Base-by-base conservation (phyloP, 2,888 invertebrate species). In the Dynastes hyllus region DNA sequence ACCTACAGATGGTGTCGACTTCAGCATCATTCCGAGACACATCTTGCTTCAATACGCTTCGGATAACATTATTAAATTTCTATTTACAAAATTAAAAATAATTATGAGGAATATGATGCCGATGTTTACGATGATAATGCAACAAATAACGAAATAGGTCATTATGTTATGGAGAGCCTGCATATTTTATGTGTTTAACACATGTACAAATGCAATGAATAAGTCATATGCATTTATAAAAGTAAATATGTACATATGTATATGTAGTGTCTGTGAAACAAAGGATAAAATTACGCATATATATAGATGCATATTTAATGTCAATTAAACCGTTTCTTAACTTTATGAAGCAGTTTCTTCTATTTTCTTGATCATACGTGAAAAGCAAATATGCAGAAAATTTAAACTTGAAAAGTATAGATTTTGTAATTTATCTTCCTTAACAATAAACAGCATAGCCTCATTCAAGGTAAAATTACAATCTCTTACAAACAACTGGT, bases 61-160 rank as follows among this genome's bases (percentile, higher is more conserved):
- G 55, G n/a, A 6, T 55, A 22, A 11, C 55, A 55, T n/a, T 22
- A 16, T 22, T n/a, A 16, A 16, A 16, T 58, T 58, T 16, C 5
- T 22, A 58, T 58, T 8, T 58, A n/a, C 4, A 8, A 55, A 8
- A 22, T 16, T 58, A 58, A 32, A 63, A 63, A 63, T 29, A 32
- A 63, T 2, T 27, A 13, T 11, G 29, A 13, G 63, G 3, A 63
- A 29, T 63, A 29, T 63, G 11, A 13, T 29, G 63, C 63, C 29
- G 27, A 32, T 63, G 32, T 32, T 32, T 29, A 63, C 32, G 63
- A 63, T 29, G 27, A 63, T 29, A 32, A 63, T 32, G 32, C 32
- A 63, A 63, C 32, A 63, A 63, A 29, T 63, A 63, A 29, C 63
- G 32, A 63, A 63, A 29, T 63, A 63, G 63, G 63, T 63, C 63